phyloP scores from a whole-genome alignment of 2,888 invertebrate species.

The Catocala fraxini region DNA sequence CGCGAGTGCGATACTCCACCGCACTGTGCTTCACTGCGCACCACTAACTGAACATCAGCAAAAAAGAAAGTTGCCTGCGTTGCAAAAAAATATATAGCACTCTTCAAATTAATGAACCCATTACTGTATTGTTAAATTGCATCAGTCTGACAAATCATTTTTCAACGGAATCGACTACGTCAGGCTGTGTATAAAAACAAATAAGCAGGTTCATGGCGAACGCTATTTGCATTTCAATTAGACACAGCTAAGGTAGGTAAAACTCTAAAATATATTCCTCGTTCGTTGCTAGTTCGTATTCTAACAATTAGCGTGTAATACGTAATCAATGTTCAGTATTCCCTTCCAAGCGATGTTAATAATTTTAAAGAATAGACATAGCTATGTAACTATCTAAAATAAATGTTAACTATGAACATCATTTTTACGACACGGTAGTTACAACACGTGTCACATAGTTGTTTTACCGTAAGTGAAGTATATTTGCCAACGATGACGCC shows the following conservation, averaged over 20 bases:
- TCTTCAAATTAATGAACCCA: conserved; percentile 17
- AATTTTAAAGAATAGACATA: background rate
- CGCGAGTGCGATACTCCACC: conserved; percentile 17
- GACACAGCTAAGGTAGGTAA: background rate
- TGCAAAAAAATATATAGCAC: conserved; percentile 22
- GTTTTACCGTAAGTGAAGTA: conserved; percentile 54
- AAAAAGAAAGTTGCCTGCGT: conserved; percentile 44
- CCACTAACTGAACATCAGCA: conserved; percentile 30
- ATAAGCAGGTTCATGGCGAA: background rate
- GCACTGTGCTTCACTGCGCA: conserved; percentile 34
- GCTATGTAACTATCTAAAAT: conserved; percentile 3
- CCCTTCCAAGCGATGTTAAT: background rate
- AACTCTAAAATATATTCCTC: background rate
- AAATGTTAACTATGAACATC: conserved; percentile 15
- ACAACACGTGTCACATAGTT: conserved; percentile 29
- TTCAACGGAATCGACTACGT: background rate
- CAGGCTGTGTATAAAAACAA: background rate
- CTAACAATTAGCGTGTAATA: too few species aligned
- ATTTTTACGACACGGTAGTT: conserved; percentile 35
- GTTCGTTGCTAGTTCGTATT: too few species aligned
- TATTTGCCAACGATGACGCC: conserved; percentile 68
- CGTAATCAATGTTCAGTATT: background rate
- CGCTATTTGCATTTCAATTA: background rate
- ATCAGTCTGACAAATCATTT: background rate
- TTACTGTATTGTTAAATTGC: conserved; percentile 9